Conservation (phyloP, 1,140 invertebrate species). For the Cephus cinctus region DNA sequence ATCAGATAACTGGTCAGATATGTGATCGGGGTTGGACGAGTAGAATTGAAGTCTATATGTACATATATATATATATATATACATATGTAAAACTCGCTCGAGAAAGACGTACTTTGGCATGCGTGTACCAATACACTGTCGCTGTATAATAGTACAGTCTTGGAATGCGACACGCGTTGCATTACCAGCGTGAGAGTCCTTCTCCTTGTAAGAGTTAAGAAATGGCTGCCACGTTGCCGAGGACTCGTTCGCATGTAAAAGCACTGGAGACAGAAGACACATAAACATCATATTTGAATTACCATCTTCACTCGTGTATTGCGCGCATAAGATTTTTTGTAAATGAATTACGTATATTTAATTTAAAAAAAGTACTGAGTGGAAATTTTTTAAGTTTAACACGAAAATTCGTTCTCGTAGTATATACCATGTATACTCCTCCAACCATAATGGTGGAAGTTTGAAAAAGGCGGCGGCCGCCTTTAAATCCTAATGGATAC, state of each 20-base stretch:
- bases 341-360: too few species aligned
- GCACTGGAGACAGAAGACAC: too few species aligned
- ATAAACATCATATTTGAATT: too few species aligned
- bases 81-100: constrained; percentile 21
- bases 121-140: constrained; percentile 11
- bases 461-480: too few species aligned
- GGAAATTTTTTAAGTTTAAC: too few species aligned
- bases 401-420: too few species aligned
- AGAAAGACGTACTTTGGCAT: constrained; percentile 12
- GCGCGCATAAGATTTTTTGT: too few species aligned
- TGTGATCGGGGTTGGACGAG: constrained; percentile 29
- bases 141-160: constrained; percentile 15
- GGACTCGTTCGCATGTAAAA: constrained; percentile 2
- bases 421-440: too few species aligned
- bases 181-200: constrained; percentile 24
- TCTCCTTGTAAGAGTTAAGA: constrained; percentile 17
- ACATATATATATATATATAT: constrained; percentile 29
- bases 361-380: too few species aligned
- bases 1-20: constrained; percentile 46
- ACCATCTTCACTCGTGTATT: too few species aligned
- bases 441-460: too few species aligned
- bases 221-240: neutral
- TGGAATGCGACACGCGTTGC: constrained; percentile 28
- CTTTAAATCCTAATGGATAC: too few species aligned
- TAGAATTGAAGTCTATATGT: constrained; percentile 30